Conservation (phyloP, 2,797 vertebrate genomes). For the Heteromormyrus szaboi region DNA sequence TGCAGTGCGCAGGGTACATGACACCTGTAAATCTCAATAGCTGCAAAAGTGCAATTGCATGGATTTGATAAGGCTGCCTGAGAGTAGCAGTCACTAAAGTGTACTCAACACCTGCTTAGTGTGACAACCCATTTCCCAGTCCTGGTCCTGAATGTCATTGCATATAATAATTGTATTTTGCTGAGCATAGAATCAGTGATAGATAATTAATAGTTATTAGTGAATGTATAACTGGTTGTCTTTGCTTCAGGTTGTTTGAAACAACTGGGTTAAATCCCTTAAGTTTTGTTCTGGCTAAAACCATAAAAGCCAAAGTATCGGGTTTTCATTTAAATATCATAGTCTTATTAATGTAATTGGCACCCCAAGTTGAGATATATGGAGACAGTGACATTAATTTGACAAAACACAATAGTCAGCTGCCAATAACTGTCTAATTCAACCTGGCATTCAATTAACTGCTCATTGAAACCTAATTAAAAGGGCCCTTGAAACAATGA, state of each 20-base stretch:
- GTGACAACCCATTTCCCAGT: not conserved
- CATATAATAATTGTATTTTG: not conserved
- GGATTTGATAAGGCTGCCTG: not conserved
- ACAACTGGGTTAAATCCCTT: not conserved
- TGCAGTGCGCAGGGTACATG: not conserved
- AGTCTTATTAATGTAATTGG: not conserved
- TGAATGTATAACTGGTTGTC: not conserved
- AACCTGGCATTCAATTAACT: conserved; percentile 15
- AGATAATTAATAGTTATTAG: not conserved
- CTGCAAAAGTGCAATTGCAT: not conserved
- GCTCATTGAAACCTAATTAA: conserved; percentile 7
- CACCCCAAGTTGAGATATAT: not conserved
- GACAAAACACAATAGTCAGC: not conserved
- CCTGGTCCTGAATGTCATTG: not conserved
- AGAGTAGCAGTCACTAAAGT: not conserved
- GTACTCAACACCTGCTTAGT: not conserved
- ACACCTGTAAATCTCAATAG: not conserved
- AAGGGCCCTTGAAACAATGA: not conserved
- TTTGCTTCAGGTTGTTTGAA: not conserved
- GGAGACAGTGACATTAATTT: not conserved
- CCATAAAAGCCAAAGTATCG: not conserved
- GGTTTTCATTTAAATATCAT: not conserved
- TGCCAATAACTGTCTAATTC: conserved; percentile 1
- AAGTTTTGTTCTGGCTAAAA: not conserved
- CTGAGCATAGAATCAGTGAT: not conserved